Evolutionary conservation across 2,113 vertebrate species (phyloP).

Genomic region (Brienomyrus longianalis): DNA sequence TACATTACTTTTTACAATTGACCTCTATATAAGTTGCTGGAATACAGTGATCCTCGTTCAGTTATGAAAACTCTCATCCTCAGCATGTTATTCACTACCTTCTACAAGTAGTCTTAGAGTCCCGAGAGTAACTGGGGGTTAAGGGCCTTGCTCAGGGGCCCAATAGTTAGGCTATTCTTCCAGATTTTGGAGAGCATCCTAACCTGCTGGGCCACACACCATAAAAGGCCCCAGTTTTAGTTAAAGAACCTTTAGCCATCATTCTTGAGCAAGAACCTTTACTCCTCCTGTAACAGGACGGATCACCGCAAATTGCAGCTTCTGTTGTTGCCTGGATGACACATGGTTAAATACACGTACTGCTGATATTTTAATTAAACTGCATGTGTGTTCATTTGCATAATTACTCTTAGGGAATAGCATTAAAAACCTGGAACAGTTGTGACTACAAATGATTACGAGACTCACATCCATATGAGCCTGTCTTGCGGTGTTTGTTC

Average conservation of each 20-base stretch:
- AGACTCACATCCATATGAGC: neutral
- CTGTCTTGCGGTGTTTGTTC: neutral
- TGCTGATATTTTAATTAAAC: neutral
- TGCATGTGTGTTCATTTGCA: neutral
- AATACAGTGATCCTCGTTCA: neutral
- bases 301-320: neutral
- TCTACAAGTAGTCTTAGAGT: neutral
- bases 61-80: neutral
- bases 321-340: neutral
- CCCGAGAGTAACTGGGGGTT: neutral
- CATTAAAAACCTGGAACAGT: neutral
- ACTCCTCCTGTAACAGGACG: neutral
- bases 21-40: neutral
- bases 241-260: neutral
- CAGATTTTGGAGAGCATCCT: neutral
- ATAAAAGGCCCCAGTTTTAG: neutral
- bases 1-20: neutral
- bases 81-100: neutral
- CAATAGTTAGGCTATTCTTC: neutral
- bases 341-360: neutral
- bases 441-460: neutral
- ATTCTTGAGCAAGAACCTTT: neutral
- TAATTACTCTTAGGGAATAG: neutral
- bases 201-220: neutral
- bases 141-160: neutral